Percentiles rank a stretch among this genome's conserved stretches.
Conservation (phyloP, 2,797 vertebrate species). For the Squalus acanthias region DNA sequence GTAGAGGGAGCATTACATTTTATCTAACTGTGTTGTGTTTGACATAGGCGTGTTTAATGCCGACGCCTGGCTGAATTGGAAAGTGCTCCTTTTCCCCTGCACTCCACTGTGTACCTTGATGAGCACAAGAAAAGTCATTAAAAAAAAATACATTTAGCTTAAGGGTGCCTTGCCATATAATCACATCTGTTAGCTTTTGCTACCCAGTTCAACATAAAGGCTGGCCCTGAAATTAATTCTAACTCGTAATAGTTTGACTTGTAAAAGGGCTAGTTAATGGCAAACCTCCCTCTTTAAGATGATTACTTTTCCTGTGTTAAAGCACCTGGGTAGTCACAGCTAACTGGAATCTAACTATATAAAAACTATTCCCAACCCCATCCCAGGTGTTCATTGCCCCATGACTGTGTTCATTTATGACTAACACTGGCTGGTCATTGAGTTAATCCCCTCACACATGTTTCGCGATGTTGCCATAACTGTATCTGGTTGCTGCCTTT, state of each 20-base stretch:
- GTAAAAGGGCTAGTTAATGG: conserved; percentile 11
- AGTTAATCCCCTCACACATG: not conserved
- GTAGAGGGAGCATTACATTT: not conserved
- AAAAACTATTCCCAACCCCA: not conserved
- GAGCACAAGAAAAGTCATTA: not conserved
- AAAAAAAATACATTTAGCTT: not conserved
- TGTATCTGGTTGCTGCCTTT: not conserved
- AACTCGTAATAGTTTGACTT: not conserved
- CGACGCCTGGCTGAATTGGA: not conserved
- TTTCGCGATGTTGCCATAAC: not conserved
- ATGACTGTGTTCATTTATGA: not conserved
- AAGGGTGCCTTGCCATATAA: not conserved
- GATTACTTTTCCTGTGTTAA: conserved; percentile 20
- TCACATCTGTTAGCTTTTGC: not conserved
- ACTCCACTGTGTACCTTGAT: not conserved
- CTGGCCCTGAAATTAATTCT: not conserved
- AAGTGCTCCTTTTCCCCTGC: not conserved
- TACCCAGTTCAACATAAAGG: not conserved
- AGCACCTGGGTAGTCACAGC: not conserved
- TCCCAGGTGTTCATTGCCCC: not conserved
- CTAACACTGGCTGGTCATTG: not conserved
- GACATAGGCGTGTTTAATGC: not conserved
- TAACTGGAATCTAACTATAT: not conserved
- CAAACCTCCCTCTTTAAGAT: not conserved
- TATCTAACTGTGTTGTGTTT: not conserved